Conservation (phyloP, 2,113 vertebrate genomes). For the Coptodon bakossiorum region DNA sequence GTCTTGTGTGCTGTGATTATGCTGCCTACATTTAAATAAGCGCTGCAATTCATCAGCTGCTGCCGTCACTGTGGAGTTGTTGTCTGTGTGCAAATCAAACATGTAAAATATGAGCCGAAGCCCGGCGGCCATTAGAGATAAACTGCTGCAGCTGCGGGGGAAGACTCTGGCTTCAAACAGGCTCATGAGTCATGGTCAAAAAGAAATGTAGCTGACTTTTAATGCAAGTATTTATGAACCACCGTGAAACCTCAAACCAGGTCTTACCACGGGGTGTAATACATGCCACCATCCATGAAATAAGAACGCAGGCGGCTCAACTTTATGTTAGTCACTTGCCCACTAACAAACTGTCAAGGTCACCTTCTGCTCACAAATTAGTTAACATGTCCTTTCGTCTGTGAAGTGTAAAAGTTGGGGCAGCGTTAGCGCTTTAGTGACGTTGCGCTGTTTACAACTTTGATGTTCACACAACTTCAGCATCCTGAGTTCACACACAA, state of each 20-base stretch:
- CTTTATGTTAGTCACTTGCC: not conserved
- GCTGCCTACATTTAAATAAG: not conserved
- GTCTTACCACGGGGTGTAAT: conserved; percentile 8
- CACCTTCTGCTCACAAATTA: conserved; percentile 2
- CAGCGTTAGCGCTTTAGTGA: not conserved
- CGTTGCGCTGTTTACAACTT: not conserved
- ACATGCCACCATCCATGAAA: conserved; percentile 25
- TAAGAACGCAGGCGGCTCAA: not conserved
- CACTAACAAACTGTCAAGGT: conserved; percentile 16
- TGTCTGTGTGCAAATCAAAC: conserved; percentile 20
- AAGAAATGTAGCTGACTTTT: conserved; percentile 33
- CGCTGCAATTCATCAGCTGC: not conserved
- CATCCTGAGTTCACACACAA: not conserved
- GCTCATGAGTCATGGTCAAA: conserved; percentile 20
- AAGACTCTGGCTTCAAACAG: not conserved
- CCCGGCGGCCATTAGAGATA: conserved; percentile 6
- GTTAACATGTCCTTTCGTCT: not conserved
- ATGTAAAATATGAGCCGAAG: conserved; percentile 17
- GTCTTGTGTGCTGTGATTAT: not conserved
- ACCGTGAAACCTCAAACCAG: conserved; percentile 27
- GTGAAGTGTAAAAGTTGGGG: not conserved
- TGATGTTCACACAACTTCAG: not conserved
- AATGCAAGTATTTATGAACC: conserved; percentile 51
- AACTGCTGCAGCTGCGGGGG: conserved; percentile 7
- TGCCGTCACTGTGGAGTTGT: not conserved